Percentiles rank a stretch among this genome's conserved stretches.
These are phyloP conservation scores for Camponotus vicinus DNA, from an alignment of 1,140 invertebrate species.

Conservation along the genomic window DNA sequence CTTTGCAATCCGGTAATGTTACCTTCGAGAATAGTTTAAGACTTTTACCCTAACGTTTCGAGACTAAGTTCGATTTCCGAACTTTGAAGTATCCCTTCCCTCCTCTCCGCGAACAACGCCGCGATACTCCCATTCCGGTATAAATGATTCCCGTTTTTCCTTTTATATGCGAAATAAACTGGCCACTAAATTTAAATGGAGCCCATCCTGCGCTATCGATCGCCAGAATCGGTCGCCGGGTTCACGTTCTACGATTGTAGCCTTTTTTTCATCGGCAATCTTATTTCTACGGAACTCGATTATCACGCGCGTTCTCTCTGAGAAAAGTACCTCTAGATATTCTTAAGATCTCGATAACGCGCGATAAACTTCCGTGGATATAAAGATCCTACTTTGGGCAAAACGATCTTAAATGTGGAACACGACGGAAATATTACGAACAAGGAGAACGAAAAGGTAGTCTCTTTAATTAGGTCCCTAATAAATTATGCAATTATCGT, in stretches of 20 bases:
- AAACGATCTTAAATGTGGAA: background rate
- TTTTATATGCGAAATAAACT: slow-evolving; percentile 53
- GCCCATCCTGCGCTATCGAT: slow-evolving; percentile 41
- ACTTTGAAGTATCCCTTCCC: slow-evolving; percentile 38
- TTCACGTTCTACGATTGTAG: slow-evolving; percentile 47
- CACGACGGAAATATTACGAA: background rate
- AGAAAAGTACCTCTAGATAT: slow-evolving; percentile 37
- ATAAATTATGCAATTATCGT: background rate
- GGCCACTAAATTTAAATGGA: slow-evolving; percentile 64
- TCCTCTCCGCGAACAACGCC: background rate
- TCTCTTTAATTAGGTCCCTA: slow-evolving; percentile 22
- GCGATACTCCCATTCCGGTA: slow-evolving; percentile 35
- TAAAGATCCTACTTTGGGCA: slow-evolving; percentile 13
- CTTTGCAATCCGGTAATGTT: slow-evolving; percentile 51
- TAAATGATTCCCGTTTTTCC: slow-evolving; percentile 45
- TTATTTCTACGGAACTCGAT: slow-evolving; percentile 65
- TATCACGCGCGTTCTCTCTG: slow-evolving; percentile 42
- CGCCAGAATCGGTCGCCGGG: slow-evolving; percentile 29
- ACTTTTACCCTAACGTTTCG: slow-evolving; percentile 44
- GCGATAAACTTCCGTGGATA: background rate
- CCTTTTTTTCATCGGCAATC: slow-evolving; percentile 59
- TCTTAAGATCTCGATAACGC: slow-evolving; percentile 49
- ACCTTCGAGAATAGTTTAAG: slow-evolving; percentile 32
- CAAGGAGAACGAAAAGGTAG: background rate
- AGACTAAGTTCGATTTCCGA: slow-evolving; percentile 43